Base-by-base conservation (phyloP, 1,140 invertebrate genomes). In the Lethrus apterus region DNA sequence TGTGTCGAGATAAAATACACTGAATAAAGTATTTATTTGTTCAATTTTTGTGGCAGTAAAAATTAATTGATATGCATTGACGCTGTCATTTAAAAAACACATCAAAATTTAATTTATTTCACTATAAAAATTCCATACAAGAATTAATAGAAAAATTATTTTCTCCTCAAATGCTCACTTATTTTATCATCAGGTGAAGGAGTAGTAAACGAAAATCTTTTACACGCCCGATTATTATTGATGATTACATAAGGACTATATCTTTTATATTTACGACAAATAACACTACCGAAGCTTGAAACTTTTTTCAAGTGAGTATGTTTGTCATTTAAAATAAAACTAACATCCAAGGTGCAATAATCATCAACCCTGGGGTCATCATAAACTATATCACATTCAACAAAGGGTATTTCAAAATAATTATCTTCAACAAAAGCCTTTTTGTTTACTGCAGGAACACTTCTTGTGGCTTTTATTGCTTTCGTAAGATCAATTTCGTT, bases 161-260 rank as follows among this genome's bases (percentile, higher is more conserved):
- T n/a, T n/a, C n/a, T n/a, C n/a, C n/a, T n/a, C n/a, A n/a, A n/a
- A n/a, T n/a, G n/a, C n/a, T n/a, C n/a, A n/a, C n/a, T n/a, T n/a
- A 77, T 66, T 29, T 69, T 56, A 56, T 70, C 72, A 63, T 81
- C 78, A 15, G 79, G 78, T 0, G 80, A 84, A 2, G 73, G 73
- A 35, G 66, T 71, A 24, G 70, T 66, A 66, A 83, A 83, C 42
- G 75, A 69, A 64, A 81, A 77, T 19, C 13, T 42, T 2, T 11
- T 49, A 32, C 3, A 10, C 31, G 34, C 13, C 35, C 29, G 26
- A 20, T 50, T 30, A 43, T 23, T 29, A 2, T 20, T 26, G 31
- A 36, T 34, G n/a, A 43, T 14, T 23, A 31, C 19, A 7, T 19
- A 18, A 2, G 20, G 18, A 9, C 43, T 46, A 7, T 18, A 24